phyloP scores from a whole-genome alignment of 2,113 vertebrate species.

The Channa maculata region DNA sequence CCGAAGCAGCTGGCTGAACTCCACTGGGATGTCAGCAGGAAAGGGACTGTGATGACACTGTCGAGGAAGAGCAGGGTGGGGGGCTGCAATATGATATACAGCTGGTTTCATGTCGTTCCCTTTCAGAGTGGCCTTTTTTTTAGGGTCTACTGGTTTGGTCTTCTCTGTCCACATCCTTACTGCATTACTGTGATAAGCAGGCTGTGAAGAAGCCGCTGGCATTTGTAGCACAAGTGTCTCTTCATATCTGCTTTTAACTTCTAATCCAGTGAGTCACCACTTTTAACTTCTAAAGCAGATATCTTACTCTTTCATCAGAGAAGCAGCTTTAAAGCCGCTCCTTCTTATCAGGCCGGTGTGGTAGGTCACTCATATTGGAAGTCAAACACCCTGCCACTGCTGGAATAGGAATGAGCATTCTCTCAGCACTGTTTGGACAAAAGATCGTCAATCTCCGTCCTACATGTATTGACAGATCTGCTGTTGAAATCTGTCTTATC shows the following conservation, averaged over 20 bases:
- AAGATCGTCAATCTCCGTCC: conserved; percentile 11
- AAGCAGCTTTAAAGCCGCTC: conserved; percentile 52
- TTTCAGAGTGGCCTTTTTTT: background rate
- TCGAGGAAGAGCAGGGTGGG: background rate
- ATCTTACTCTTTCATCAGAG: conserved; percentile 57
- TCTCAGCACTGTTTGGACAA: background rate
- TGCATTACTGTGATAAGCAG: conserved; percentile 26
- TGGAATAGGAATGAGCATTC: conserved; percentile 20
- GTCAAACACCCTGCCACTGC: conserved; percentile 32
- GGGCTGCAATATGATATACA: background rate
- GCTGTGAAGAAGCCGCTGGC: conserved; percentile 27
- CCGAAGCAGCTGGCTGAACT: conserved; percentile 46
- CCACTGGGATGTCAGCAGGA: conserved; percentile 52
- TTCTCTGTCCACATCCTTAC: conserved; percentile 28
- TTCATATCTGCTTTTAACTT: conserved; percentile 47
- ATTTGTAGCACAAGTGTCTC: conserved; percentile 26
- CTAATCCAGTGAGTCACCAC: conserved; percentile 59
- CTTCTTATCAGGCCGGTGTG: conserved; percentile 51
- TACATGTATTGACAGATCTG: conserved; percentile 4
- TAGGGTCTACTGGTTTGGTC: background rate
- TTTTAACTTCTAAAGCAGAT: conserved; percentile 64
- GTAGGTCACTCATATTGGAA: conserved; percentile 54
- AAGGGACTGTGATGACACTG: conserved; percentile 23
- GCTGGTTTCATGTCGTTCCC: background rate
- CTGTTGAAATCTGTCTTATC: conserved; percentile 2